Percentiles rank a stretch among this genome's conserved stretches.
Evolutionary conservation across 1,140 invertebrate genomes (phyloP).

Genomic region (Megalopta genalis): DNA sequence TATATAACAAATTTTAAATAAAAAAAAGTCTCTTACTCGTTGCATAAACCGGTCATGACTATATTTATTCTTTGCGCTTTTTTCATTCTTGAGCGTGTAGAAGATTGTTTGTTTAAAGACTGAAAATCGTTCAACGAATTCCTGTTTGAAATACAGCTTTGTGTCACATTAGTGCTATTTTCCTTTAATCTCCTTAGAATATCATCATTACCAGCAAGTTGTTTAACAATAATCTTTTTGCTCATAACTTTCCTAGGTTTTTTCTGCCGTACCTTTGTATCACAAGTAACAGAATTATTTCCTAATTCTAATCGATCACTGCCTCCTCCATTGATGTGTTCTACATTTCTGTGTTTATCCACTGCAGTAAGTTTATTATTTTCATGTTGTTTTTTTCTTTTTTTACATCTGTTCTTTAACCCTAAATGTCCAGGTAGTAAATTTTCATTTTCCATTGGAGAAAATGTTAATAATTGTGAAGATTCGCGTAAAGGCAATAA

Average conservation of each 20-base stretch:
- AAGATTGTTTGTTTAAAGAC: conserved; percentile 35
- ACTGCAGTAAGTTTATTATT: conserved; percentile 33
- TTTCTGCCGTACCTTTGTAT: conserved; percentile 40
- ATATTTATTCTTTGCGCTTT: conserved; percentile 64
- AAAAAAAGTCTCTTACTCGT: conserved; percentile 62
- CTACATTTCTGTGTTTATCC: not conserved
- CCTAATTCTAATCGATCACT: conserved; percentile 13
- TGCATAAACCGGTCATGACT: conserved; percentile 71
- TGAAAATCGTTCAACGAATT: conserved; percentile 68
- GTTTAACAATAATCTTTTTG: conserved; percentile 71
- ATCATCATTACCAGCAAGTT: conserved; percentile 48
- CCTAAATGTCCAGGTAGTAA: not conserved
- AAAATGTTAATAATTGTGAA: conserved; percentile 67
- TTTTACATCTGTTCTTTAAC: conserved; percentile 21
- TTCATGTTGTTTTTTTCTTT: conserved; percentile 7
- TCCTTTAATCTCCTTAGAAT: conserved; percentile 55
- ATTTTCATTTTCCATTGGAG: conserved; percentile 51
- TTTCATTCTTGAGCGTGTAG: conserved; percentile 22
- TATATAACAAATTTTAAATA: conserved; percentile 2
- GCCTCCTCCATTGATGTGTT: not conserved
- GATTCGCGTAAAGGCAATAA: conserved; percentile 61
- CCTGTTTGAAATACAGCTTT: conserved; percentile 16
- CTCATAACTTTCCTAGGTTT: conserved; percentile 63
- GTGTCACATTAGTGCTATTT: conserved; percentile 14
- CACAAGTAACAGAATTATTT: not conserved